Evolutionary conservation across 2,113 vertebrate genomes (phyloP).

Genomic region (Pelmatolapia mariae): DNA sequence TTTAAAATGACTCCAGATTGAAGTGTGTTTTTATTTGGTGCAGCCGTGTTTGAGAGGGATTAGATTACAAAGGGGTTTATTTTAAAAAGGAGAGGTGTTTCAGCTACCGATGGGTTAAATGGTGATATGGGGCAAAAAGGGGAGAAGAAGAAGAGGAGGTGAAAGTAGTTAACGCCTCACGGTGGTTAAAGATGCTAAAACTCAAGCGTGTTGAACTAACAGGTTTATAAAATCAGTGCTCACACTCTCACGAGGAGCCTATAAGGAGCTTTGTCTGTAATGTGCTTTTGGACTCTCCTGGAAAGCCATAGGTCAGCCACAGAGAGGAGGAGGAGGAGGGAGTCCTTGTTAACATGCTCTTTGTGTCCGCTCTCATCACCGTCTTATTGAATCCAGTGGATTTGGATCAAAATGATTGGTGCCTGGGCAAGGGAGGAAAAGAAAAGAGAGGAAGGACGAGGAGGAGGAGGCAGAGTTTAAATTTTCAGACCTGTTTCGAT

Average conservation of each 20-base stretch:
- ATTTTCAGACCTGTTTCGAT: neutral
- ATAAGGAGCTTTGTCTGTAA: slow-evolving; percentile 69
- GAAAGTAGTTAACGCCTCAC: neutral
- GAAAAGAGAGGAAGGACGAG: neutral
- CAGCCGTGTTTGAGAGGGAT: neutral
- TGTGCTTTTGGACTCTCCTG: slow-evolving; percentile 54
- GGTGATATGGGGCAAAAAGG: neutral
- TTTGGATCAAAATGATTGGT: slow-evolving; percentile 41
- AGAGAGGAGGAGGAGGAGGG: neutral
- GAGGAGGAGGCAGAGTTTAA: neutral
- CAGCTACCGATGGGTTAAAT: neutral
- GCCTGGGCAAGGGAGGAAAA: neutral
- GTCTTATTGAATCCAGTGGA: slow-evolving; percentile 5
- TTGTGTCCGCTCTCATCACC: slow-evolving; percentile 49
- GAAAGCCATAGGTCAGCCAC: slow-evolving; percentile 51
- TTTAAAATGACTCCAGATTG: neutral
- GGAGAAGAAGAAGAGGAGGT: neutral
- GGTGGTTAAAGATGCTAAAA: neutral
- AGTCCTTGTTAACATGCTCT: slow-evolving; percentile 58
- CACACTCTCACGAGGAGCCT: slow-evolving; percentile 29
- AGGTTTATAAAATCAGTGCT: slow-evolving; percentile 36
- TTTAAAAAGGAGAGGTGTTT: neutral
- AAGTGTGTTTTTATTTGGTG: neutral
- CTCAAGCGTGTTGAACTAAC: neutral
- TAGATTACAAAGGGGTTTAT: neutral